A percentile compares a stretch with the other conserved stretches of the same genome.
These are phyloP conservation scores for Watsonalla cultraria DNA, from an alignment of 2,888 invertebrate genomes.

Conservation along the genomic window DNA sequence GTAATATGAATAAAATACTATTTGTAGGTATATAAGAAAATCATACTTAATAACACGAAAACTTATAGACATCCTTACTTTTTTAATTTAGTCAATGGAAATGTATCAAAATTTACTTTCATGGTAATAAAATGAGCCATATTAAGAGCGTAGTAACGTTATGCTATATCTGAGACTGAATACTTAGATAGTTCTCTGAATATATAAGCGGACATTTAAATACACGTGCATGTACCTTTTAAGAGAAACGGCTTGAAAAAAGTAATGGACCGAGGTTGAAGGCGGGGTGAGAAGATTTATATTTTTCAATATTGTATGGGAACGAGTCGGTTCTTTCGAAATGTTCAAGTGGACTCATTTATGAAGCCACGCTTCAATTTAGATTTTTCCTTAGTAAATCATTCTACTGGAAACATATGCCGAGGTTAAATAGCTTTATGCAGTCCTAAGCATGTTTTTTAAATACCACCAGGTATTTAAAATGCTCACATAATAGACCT, in stretches of 20 bases:
- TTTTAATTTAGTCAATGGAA: no score
- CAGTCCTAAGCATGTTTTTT: neutral
- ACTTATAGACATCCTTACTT: no score
- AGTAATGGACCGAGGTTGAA: slow-evolving; percentile 52
- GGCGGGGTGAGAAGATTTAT: slow-evolving; percentile 71
- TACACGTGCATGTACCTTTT: slow-evolving; percentile 12
- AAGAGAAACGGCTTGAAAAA: slow-evolving; percentile 28
- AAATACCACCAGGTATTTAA: no score
- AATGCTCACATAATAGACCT: no score
- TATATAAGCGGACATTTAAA: neutral
- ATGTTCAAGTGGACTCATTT: slow-evolving; percentile 60
- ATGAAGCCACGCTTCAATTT: slow-evolving; percentile 56
- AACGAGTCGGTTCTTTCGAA: slow-evolving; percentile 33
- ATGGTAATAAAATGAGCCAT: no score
- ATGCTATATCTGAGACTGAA: no score
- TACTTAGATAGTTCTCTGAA: neutral
- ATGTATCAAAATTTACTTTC: no score
- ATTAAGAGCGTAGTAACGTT: no score
- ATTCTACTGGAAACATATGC: neutral
- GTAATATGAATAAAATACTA: no score
- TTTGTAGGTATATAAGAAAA: no score
- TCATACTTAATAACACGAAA: no score
- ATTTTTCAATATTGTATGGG: slow-evolving; percentile 66
- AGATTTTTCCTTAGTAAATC: slow-evolving; percentile 30
- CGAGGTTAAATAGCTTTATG: neutral